These are phyloP conservation scores for Apteryx owenii DNA, from an alignment of 2,113 vertebrate genomes.

Conservation along the genomic window DNA sequence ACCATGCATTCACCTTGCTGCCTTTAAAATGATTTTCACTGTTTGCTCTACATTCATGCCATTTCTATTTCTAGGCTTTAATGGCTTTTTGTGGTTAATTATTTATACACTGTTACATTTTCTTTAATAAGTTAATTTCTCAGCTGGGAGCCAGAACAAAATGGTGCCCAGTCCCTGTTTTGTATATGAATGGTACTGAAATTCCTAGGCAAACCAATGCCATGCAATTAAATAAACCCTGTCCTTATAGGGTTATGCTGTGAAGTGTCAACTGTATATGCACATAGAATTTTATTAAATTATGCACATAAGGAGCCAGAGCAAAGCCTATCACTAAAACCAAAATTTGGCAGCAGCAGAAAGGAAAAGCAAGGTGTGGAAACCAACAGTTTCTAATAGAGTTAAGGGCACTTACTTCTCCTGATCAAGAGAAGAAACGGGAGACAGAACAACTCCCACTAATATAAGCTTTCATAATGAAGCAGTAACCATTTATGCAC, in stretches of 20 bases:
- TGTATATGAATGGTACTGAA: background rate
- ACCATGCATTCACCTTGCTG: background rate
- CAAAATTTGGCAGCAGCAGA: background rate
- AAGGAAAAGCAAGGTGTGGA: background rate
- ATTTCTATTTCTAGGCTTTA: background rate
- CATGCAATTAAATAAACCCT: background rate
- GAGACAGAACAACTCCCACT: background rate
- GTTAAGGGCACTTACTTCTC: background rate
- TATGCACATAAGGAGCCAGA: background rate
- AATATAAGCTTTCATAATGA: background rate
- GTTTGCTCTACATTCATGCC: background rate
- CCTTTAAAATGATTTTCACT: background rate
- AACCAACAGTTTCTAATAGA: background rate
- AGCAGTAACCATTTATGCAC: background rate
- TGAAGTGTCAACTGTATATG: no score
- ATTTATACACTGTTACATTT: background rate
- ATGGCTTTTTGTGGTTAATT: background rate
- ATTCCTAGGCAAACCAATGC: background rate
- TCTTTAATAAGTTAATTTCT: background rate
- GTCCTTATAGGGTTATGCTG: background rate
- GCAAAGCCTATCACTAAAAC: background rate
- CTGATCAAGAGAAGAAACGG: background rate
- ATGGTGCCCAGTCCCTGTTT: background rate
- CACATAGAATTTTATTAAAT: background rate
- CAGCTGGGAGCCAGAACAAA: background rate